These are phyloP conservation scores for Anseranas semipalmata DNA, from an alignment of 2,113 vertebrate species.

Conservation along the genomic window DNA sequence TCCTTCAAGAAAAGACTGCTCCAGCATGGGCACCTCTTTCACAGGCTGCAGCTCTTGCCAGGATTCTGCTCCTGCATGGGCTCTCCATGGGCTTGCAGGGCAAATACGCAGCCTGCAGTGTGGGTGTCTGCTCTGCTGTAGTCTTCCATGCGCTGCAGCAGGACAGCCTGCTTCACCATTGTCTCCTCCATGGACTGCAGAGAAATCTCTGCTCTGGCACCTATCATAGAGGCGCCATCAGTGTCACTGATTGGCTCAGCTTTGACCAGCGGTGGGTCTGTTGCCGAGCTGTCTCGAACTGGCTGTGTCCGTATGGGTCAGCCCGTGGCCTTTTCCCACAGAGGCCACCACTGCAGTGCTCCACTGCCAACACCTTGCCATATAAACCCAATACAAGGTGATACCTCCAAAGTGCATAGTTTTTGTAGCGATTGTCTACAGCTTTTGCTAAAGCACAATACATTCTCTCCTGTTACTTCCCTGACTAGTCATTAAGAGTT, in stretches of 20 bases:
- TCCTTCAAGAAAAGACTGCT: not conserved
- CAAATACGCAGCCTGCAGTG: not conserved
- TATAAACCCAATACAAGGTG: not conserved
- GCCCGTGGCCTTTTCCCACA: not conserved
- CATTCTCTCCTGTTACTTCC: not conserved
- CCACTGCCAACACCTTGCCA: not conserved
- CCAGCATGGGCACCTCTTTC: too few species aligned
- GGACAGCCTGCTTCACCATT: not conserved
- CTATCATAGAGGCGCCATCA: not conserved
- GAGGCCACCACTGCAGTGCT: not conserved
- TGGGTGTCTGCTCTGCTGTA: not conserved
- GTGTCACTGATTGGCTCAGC: not conserved
- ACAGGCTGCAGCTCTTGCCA: not conserved
- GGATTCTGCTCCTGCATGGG: not conserved
- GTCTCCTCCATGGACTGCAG: not conserved
- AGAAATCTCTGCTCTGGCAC: rapidly evolving
- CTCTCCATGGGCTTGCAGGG: not conserved
- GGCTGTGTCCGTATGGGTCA: not conserved
- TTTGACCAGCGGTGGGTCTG: not conserved
- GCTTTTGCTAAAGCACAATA: not conserved
- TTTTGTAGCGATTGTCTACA: not conserved
- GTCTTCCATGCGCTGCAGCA: not conserved
- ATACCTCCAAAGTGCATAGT: not conserved
- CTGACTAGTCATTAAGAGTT: not conserved
- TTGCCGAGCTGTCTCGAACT: not conserved